Evolutionary conservation across 2,113 vertebrate genomes (phyloP).

Genomic region (Saguinus midas): DNA sequence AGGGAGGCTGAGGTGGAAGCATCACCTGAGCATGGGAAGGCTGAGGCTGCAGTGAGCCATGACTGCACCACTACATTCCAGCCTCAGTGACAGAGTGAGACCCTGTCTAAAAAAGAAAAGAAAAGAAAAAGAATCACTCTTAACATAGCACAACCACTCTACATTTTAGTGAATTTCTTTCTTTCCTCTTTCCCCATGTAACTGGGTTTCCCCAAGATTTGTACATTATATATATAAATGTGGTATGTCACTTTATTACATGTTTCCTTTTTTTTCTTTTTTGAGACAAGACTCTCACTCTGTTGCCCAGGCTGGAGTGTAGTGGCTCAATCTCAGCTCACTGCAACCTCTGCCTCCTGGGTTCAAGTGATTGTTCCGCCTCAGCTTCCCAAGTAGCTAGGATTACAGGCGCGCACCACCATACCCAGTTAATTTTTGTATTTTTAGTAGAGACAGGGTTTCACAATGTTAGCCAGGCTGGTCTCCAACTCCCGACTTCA

Average conservation of each 20-base stretch:
- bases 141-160: neutral
- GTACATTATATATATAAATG: neutral
- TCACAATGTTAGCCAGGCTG: neutral
- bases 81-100: no score
- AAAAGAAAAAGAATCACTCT: neutral
- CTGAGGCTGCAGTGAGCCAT: no score
- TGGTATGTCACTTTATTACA: neutral
- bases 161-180: slow-evolving; percentile 33
- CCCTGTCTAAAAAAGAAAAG: no score
- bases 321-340: neutral
- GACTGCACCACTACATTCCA: no score
- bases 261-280: neutral
- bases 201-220: slow-evolving; percentile 1
- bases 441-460: neutral
- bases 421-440: neutral
- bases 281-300: neutral
- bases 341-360: neutral
- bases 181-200: neutral
- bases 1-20: no score
- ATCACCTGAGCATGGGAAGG: no score
- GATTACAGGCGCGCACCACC: neutral
- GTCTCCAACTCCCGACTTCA: neutral
- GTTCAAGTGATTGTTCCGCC: neutral
- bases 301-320: neutral
- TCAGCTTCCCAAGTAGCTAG: neutral